Conservation (phyloP, 1,140 invertebrate species). For the Drosophila subobscura region DNA sequence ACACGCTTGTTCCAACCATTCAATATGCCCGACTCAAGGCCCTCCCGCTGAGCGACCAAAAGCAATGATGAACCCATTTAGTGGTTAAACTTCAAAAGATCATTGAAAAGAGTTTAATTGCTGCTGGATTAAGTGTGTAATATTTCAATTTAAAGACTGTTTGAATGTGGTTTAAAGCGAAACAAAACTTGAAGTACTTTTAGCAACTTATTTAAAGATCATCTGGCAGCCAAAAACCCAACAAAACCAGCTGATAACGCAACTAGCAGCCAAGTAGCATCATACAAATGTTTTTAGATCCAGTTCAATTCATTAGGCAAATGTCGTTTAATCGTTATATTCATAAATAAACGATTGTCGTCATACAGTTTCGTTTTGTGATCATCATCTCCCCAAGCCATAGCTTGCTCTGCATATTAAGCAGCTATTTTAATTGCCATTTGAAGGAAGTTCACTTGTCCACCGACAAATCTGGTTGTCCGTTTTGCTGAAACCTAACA, state of each 20-base stretch:
- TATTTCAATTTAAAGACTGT: no score
- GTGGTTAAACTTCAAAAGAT: no score
- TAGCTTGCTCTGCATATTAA: constrained; percentile 41
- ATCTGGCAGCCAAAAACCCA: no score
- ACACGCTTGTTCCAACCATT: constrained; percentile 55
- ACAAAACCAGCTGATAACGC: no score
- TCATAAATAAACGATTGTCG: constrained; percentile 24
- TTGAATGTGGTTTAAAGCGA: no score
- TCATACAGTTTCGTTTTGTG: constrained; percentile 29
- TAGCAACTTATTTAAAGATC: no score
- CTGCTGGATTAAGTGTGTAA: no score
- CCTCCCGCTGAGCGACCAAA: constrained; percentile 2
- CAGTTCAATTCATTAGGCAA: constrained; percentile 18
- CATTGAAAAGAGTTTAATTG: no score
- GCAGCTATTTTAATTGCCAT: constrained; percentile 19
- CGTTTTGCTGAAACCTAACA: background rate
- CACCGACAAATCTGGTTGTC: constrained; percentile 6
- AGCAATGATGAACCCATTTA: no score
- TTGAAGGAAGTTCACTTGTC: constrained; percentile 23
- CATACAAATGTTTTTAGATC: no score
- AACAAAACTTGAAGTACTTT: no score
- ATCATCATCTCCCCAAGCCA: constrained; percentile 16
- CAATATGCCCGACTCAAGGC: constrained; percentile 48
- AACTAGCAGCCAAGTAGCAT: no score
- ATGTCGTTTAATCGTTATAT: constrained; percentile 6